A percentile compares a stretch with the other conserved stretches of the same genome.
Conservation (phyloP, 2,113 vertebrate genomes). For the Ondatra zibethicus region DNA sequence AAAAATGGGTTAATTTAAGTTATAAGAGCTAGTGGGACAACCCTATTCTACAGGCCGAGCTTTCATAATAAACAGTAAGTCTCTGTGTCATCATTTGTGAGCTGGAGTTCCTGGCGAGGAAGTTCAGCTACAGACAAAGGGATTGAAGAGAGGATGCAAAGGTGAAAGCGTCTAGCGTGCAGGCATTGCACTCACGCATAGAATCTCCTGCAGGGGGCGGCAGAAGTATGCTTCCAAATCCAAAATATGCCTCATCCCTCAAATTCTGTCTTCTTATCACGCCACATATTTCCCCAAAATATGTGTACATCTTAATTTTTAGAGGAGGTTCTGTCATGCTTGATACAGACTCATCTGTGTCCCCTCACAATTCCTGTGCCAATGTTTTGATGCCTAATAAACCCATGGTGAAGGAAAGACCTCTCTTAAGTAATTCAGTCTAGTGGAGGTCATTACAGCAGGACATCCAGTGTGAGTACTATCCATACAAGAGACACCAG, state of each 20-base stretch:
- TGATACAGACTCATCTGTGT: neutral
- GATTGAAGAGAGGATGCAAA: neutral
- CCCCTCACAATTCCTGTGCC: neutral
- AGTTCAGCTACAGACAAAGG: neutral
- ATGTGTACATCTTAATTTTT: neutral
- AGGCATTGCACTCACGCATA: accelerated
- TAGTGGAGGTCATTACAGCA: neutral
- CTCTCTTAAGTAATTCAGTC: neutral
- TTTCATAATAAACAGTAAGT: neutral
- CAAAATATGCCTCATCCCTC: neutral
- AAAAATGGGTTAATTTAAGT: neutral
- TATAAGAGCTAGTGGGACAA: neutral
- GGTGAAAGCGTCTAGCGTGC: neutral
- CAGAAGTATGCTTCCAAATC: neutral
- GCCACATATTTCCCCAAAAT: neutral
- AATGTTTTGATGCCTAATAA: neutral
- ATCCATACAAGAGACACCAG: neutral
- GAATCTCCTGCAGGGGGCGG: neutral
- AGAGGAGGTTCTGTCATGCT: neutral
- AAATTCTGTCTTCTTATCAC: slow-evolving; percentile 19
- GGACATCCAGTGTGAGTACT: neutral
- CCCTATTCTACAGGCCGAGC: neutral
- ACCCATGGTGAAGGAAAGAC: neutral
- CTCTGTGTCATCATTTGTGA: neutral
- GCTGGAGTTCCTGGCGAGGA: neutral